Percentiles rank a stretch among this genome's conserved stretches.
Evolutionary conservation across 2,797 vertebrate genomes (phyloP).

Genomic region (Sebastes matsubarae): DNA sequence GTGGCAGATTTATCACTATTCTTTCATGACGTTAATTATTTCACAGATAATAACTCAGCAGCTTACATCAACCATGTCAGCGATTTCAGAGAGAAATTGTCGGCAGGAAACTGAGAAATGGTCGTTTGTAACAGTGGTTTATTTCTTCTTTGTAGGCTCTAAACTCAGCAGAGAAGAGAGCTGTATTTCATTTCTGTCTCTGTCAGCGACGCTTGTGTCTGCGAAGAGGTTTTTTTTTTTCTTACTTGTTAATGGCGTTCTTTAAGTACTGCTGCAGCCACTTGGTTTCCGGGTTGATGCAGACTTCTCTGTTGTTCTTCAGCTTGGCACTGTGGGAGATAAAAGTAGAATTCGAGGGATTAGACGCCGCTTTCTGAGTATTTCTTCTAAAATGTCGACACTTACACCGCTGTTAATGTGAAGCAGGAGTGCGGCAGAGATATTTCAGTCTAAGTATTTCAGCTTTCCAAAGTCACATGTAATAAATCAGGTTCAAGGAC

Average conservation of each 20-base stretch:
- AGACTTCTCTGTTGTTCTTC: slow-evolving; percentile 95
- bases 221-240: slow-evolving; percentile 30
- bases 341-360: background rate
- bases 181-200: slow-evolving; percentile 30
- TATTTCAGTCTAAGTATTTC: background rate
- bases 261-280: slow-evolving; percentile 99
- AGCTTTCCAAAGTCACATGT: slow-evolving; percentile 1
- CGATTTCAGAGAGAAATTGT: slow-evolving; percentile 30
- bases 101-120: slow-evolving; percentile 26
- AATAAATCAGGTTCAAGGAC: slow-evolving; percentile 35
- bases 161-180: slow-evolving; percentile 8
- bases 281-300: slow-evolving; percentile 96
- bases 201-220: slow-evolving; percentile 9
- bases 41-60: slow-evolving; percentile 64
- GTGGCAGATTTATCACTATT: slow-evolving; percentile 45
- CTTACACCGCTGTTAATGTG: background rate
- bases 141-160: slow-evolving; percentile 35
- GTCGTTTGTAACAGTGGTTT: slow-evolving; percentile 16
- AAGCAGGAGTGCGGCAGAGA: background rate
- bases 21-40: slow-evolving; percentile 42
- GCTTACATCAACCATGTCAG: slow-evolving; percentile 40
- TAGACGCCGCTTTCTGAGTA: background rate
- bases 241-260: slow-evolving; percentile 99
- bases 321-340: slow-evolving; percentile 81
- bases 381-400: background rate